Evolutionary conservation across 2,113 vertebrate species (phyloP).

Genomic region (Myrmophylax atrothorax): DNA sequence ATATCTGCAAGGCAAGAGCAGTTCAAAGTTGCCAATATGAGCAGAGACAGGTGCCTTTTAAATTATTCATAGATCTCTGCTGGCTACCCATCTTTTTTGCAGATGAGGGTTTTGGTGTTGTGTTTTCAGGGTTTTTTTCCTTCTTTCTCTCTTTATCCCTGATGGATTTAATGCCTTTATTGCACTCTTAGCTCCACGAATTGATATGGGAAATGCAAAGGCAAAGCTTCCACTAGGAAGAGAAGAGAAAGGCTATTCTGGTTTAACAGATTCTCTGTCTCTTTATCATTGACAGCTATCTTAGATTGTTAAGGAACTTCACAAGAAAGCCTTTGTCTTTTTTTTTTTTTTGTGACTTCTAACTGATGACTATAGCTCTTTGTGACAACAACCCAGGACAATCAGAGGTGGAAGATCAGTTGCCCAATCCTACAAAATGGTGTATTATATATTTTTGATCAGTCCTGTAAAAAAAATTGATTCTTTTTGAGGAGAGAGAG

Average conservation of each 20-base stretch:
- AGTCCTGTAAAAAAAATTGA: background rate
- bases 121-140: background rate
- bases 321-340: background rate
- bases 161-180: constrained; percentile 37
- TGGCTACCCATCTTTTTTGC: constrained; percentile 22
- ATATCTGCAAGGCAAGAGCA: constrained; percentile 38
- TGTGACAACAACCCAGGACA: background rate
- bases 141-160: background rate
- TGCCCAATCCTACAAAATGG: background rate
- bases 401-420: background rate
- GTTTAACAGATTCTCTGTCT: constrained; percentile 25
- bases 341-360: background rate
- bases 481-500: background rate
- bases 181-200: constrained; percentile 36
- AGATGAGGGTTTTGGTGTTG: background rate
- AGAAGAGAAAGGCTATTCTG: constrained; percentile 1
- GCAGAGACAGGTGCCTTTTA: constrained; percentile 35
- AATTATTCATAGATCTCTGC: constrained; percentile 60
- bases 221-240: background rate
- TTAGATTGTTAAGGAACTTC: background rate
- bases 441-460: background rate
- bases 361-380: background rate
- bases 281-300: background rate
- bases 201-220: constrained; percentile 40
- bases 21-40: constrained; percentile 53